phyloP scores from a whole-genome alignment of 2,113 vertebrate species.

The Percopsis transmontana region DNA sequence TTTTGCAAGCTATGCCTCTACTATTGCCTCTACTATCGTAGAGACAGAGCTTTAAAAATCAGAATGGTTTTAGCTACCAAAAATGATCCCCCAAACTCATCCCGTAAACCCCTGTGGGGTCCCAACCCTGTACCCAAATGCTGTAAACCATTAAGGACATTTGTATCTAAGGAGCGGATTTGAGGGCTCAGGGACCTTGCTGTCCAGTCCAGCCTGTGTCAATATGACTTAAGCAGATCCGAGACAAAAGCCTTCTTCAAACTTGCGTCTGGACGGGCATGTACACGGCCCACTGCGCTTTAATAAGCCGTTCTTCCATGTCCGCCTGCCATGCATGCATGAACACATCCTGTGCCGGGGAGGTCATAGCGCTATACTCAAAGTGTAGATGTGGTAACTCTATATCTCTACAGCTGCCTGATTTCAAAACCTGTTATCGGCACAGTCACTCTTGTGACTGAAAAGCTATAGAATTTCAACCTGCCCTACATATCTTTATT shows the following conservation, averaged over 20 bases:
- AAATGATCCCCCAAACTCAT: too few relatives aligned
- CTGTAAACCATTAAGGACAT: constrained; percentile 1
- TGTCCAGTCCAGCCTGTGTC: constrained; percentile 18
- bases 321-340: constrained; percentile 42
- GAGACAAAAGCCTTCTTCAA: constrained; percentile 46
- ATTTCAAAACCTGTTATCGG: background rate
- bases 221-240: constrained; percentile 24
- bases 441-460: too few relatives aligned
- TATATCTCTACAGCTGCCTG: background rate
- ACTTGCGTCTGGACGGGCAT: constrained; percentile 27
- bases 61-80: too few relatives aligned
- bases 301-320: constrained; percentile 36
- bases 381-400: background rate
- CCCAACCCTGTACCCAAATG: too few relatives aligned
- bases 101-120: too few relatives aligned
- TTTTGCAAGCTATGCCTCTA: too few relatives aligned
- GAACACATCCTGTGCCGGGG: constrained; percentile 25
- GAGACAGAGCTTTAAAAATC: too few relatives aligned
- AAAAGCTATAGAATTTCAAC: too few relatives aligned
- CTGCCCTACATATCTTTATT: too few relatives aligned
- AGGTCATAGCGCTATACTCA: constrained; percentile 11
- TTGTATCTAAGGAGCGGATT: constrained; percentile 26
- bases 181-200: constrained; percentile 20
- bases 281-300: constrained; percentile 23
- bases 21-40: too few relatives aligned